A percentile compares a stretch with the other conserved stretches of the same genome.
Conservation (phyloP, 1,140 invertebrate genomes). For the Apolygus lucorum region DNA sequence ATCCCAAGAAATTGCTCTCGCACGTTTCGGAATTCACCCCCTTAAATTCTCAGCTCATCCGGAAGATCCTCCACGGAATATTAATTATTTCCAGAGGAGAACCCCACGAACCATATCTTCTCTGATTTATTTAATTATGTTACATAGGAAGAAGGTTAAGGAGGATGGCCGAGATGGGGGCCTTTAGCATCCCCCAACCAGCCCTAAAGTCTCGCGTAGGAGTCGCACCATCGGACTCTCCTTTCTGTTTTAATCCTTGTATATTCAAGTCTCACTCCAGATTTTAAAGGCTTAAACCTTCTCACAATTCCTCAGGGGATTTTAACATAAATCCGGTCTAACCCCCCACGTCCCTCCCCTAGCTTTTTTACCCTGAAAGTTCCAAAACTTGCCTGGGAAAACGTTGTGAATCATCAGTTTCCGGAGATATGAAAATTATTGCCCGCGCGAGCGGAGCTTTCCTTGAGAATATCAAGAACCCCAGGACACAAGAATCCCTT, state of each 20-base stretch:
- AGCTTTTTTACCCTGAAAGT: neutral
- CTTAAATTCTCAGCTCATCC: neutral
- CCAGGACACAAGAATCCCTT: too few species aligned
- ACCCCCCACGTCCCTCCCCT: too few species aligned
- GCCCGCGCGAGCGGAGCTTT: too few species aligned
- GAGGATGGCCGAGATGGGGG: too few species aligned
- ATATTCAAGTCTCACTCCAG: neutral
- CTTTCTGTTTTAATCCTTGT: neutral
- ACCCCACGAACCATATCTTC: neutral
- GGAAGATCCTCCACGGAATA: neutral
- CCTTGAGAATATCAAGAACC: too few species aligned
- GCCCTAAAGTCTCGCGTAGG: too few species aligned
- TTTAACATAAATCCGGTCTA: neutral
- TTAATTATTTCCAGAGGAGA: neutral
- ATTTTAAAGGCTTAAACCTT: neutral
- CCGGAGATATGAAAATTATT: neutral
- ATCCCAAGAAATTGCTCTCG: neutral
- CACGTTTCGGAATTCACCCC: neutral
- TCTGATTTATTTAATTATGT: neutral
- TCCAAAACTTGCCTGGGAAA: neutral
- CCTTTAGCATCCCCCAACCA: too few species aligned
- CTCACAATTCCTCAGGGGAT: neutral
- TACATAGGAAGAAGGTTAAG: neutral
- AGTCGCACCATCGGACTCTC: neutral
- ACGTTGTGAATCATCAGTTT: neutral